Evolutionary conservation across 2,888 invertebrate genomes (phyloP), one percentile per base, ranked within the genome.

Genomic region (Caenorhabditis wallacei): DNA sequence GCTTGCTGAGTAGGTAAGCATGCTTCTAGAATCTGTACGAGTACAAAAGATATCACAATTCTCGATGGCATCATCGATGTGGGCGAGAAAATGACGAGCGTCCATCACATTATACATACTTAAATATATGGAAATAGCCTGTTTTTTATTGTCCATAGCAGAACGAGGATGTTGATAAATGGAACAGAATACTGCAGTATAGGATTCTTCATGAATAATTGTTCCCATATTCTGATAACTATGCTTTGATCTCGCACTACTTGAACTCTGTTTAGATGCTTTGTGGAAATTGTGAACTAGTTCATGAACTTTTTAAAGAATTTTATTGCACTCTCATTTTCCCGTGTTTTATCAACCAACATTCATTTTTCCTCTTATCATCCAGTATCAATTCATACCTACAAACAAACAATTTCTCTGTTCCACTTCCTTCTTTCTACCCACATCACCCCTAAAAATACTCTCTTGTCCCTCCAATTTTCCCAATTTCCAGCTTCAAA

Each of bases 371-470:
- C 18, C 18, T 59, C 59, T 30, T 30, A 13, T 40, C 40, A 8
- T 13, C 2, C 16, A 10, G 40, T 40, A 40, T 4, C 22, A 22
- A 13, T 20, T 37, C 24, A 24, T 43, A 30, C 53, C 30, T 26
- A 30, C 40, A 11, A 69, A 26, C 43, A 40, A 46, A 37, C 13
- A 26, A 22, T 54, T 30, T 54, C 18, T 18, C 18, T 57, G 54
- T 69, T 69, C 46, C 43, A 26, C 22, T 56, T 68, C 53, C 18
- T 56, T 61, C 11, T 61, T 43, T 20, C 18, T 7, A 3, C 13
- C 40, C 46, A 18, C 18, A 18, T 18, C 5, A 48, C 46, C 4
- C 13, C 2, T 11, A 43, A 43, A 48, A 48, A 43, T 43, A 24
- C 35, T 35, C 37, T 11, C 26, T 43, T 22, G 18, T 13, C 4